Base-by-base conservation (phyloP, 1,140 invertebrate species). In the Oedothorax gibbosus region DNA sequence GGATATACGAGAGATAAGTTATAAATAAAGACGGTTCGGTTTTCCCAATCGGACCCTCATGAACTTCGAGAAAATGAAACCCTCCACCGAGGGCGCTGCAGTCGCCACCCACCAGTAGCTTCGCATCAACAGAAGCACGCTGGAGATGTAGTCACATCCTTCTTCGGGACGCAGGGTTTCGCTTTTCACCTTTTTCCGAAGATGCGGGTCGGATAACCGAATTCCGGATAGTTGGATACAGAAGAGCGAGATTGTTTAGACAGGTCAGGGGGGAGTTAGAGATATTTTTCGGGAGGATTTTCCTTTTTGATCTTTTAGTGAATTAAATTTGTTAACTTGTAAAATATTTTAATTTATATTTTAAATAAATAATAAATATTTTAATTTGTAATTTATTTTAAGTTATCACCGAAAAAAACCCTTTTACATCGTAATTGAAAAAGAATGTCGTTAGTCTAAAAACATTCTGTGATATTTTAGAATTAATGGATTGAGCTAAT, bases 121-220 rank as follows among this genome's bases (percentile, higher is more conserved):
- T 53, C 54, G 50, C 60, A 71, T 71, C 78, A 81, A 81, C 78
- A 81, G 54, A 71, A 81, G 78, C 78, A 71, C 51, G 65, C 78
- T 21, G 50, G 54, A 71, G 78, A 57, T 56, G 12, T 53, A 50
- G 78, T 71, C 66, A 62, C 50, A 56, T 79, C 78, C 51, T 71
- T 51, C 15, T 53, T 18, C 11, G 60, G 72, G 53, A 49, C 18
- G 72, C 9, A 10, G 10, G 54, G 20, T 20, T 12, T 56, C 53
- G 56, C 51, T 51, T 75, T 75, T 57, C 60, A 18, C 15, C 20
- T 53, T 54, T 53, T 53, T 72, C 69, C 69, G 53, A 12, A 12
- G 35, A 53, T 18, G 51, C 20, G 54, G 54, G 71, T 50, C 50
- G 35, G 35, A 53, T 12, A 35, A 18, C 21, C 12, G 73, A 60